Percentiles rank a stretch among this genome's conserved stretches.
These are phyloP conservation scores for Habroteleia sp. DNA, from an alignment of 2,888 invertebrate genomes.

Conservation along the genomic window DNA sequence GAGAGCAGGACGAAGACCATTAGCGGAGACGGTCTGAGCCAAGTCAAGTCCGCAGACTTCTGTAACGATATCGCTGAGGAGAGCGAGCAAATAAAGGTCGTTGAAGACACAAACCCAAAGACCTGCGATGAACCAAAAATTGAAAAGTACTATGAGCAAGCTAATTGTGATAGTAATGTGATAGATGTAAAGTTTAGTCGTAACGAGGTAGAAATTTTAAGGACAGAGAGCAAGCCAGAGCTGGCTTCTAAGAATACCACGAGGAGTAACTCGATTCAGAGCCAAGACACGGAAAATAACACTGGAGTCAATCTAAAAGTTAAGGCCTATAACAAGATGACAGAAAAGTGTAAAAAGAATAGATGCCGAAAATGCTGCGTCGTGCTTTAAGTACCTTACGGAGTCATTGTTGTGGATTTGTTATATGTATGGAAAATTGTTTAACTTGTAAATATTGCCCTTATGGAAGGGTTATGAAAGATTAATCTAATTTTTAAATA, in stretches of 20 bases:
- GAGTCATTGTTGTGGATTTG: too few relatives aligned
- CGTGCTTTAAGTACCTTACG: slow-evolving; percentile 69
- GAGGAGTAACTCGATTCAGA: slow-evolving; percentile 71
- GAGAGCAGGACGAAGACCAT: slow-evolving; percentile 72
- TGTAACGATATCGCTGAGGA: slow-evolving; percentile 68
- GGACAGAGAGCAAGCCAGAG: slow-evolving; percentile 67
- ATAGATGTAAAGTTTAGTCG: slow-evolving; percentile 51
- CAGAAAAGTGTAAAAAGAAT: slow-evolving; percentile 71
- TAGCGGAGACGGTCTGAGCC: slow-evolving; percentile 74
- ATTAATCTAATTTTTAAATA: too few relatives aligned
- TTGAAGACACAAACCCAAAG: not conserved
- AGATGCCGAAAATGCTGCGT: slow-evolving; percentile 75
- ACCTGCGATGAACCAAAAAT: slow-evolving; percentile 15
- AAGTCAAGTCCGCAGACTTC: slow-evolving; percentile 71
- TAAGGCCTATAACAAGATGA: slow-evolving; percentile 72
- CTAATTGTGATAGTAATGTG: slow-evolving; percentile 43
- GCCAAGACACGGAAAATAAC: slow-evolving; percentile 70
- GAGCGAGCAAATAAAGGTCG: slow-evolving; percentile 47
- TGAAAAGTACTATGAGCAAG: not conserved
- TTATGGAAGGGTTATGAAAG: too few relatives aligned
- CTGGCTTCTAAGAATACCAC: slow-evolving; percentile 65
- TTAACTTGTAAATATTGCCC: too few relatives aligned
- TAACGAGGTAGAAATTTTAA: slow-evolving; percentile 60
- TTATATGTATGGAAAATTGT: too few relatives aligned
- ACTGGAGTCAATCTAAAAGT: slow-evolving; percentile 69